Conservation (phyloP, 1,140 invertebrate species). For the Cryptotermes secundus region DNA sequence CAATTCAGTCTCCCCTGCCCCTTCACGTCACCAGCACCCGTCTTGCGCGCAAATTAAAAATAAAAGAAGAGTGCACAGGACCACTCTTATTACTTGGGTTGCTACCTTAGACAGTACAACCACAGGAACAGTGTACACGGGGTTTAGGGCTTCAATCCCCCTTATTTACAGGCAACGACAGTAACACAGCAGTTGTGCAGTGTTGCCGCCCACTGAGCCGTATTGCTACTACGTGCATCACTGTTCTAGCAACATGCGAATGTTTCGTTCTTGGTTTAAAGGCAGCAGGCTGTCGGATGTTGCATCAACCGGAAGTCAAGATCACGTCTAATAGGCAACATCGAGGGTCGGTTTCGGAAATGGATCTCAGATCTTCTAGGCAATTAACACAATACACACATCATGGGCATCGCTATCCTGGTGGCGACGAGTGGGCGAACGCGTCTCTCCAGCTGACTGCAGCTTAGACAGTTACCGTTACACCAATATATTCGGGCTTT, state of each 20-base stretch:
- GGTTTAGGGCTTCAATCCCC: background rate
- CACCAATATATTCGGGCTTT: too few species aligned
- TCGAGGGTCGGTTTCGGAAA: too few species aligned
- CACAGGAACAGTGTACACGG: slow-evolving; percentile 21
- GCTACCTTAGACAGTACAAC: background rate
- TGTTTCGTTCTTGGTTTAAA: background rate
- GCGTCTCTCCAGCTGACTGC: too few species aligned
- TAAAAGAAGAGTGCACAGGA: slow-evolving; percentile 13
- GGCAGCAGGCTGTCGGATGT: background rate
- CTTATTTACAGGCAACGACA: slow-evolving; percentile 30
- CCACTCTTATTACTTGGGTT: background rate
- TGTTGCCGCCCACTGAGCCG: slow-evolving; percentile 21
- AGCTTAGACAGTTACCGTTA: too few species aligned
- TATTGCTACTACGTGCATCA: background rate
- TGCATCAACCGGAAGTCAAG: too few species aligned
- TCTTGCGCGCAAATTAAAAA: slow-evolving; percentile 31
- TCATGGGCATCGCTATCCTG: too few species aligned
- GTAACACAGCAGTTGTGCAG: slow-evolving; percentile 26
- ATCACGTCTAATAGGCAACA: too few species aligned
- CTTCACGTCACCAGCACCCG: slow-evolving; percentile 20
- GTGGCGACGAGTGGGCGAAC: too few species aligned
- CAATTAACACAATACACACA: too few species aligned
- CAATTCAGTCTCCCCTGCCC: slow-evolving; percentile 11
- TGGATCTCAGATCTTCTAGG: too few species aligned
- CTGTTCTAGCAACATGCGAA: background rate